phyloP scores from a whole-genome alignment of 1,140 invertebrate species.

The Brachionus angularis region DNA sequence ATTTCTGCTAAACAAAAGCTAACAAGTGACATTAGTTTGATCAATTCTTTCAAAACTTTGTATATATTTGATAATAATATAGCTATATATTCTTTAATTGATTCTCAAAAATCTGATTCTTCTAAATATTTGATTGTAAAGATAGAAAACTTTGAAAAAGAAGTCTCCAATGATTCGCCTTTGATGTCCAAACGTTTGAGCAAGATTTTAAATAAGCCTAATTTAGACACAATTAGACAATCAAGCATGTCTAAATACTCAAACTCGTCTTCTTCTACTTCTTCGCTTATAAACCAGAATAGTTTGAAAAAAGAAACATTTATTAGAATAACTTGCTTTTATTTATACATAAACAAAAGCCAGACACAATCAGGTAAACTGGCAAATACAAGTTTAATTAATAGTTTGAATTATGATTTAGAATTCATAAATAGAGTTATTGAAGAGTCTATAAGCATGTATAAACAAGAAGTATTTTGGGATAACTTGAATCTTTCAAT shows the following conservation, averaged over 20 bases:
- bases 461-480: constrained; percentile 33
- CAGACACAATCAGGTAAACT: background rate
- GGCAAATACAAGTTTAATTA: background rate
- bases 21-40: background rate
- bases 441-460: constrained; percentile 17
- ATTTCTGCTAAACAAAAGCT: constrained; percentile 10
- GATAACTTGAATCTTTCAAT: constrained; percentile 25
- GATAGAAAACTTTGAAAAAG: constrained; percentile 15
- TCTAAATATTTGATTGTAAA: constrained; percentile 34
- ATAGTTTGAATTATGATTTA: background rate
- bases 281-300: no score
- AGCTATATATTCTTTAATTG: constrained; percentile 4
- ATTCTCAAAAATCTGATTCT: background rate
- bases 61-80: constrained; percentile 30
- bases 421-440: constrained; percentile 28
- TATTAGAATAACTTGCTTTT: constrained; percentile 38
- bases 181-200: no score
- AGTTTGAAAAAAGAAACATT: background rate
- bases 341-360: constrained; percentile 16
- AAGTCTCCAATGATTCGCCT: background rate
- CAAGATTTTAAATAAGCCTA: no score
- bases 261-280: no score
- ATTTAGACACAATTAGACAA: no score
- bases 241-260: no score
- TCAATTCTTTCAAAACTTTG: background rate